Evolutionary conservation across 2,113 vertebrate genomes (phyloP).

Genomic region (Hypocryptadius cinnamomeus): DNA sequence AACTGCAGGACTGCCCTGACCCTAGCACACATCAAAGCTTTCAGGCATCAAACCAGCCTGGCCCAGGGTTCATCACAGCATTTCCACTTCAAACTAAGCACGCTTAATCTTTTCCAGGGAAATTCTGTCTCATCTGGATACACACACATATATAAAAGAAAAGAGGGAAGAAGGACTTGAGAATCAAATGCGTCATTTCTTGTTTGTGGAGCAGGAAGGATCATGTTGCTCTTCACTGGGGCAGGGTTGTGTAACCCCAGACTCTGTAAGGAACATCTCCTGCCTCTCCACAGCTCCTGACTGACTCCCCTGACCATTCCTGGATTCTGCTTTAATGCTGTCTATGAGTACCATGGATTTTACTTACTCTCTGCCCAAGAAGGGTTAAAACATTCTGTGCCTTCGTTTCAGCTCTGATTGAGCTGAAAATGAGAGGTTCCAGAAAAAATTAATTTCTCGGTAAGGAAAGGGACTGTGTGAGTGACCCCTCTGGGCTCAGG

Average conservation of each 20-base stretch:
- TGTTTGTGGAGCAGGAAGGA: not conserved
- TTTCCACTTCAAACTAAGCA: slow-evolving; percentile 17
- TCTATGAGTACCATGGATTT: fast-evolving
- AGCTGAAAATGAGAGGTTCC: not conserved
- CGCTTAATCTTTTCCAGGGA: not conserved
- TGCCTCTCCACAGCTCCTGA: not conserved
- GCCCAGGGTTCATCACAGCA: not conserved
- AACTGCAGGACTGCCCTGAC: not conserved
- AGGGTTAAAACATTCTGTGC: not conserved
- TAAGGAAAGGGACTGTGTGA: not conserved
- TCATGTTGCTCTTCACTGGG: not conserved
- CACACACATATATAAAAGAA: fast-evolving
- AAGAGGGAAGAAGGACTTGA: not conserved
- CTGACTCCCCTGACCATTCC: not conserved
- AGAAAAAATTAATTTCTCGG: not conserved
- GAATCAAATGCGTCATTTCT: not conserved
- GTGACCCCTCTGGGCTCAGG: not conserved
- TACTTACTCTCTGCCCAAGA: not conserved
- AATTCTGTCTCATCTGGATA: not conserved
- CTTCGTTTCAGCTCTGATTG: not conserved
- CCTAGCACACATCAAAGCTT: not conserved
- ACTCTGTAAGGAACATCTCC: not conserved
- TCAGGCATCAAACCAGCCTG: not conserved
- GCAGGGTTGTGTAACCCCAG: not conserved
- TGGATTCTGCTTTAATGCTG: not conserved